A percentile compares a stretch with the other conserved stretches of the same genome.
Conservation (phyloP, 2,113 vertebrate genomes). For the Gymnocephalus cernua region DNA sequence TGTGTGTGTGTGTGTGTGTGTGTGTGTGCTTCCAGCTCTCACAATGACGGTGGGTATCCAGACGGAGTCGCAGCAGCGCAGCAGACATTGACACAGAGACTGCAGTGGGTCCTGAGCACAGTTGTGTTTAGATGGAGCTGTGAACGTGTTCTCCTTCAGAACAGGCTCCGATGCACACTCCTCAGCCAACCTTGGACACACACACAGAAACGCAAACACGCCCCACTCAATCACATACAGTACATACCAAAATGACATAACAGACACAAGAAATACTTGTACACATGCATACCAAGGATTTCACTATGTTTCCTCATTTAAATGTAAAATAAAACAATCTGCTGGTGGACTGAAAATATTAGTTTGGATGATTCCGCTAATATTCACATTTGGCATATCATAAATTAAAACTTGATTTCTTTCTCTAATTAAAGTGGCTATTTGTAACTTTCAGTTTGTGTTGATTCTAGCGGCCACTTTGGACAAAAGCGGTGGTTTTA, state of each 20-base stretch:
- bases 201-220: slow-evolving; percentile 7
- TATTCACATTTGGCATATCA: background rate
- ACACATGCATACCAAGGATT: background rate
- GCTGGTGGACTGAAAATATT: background rate
- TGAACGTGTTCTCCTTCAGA: slow-evolving; percentile 91
- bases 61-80: slow-evolving; percentile 89
- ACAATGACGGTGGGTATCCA: slow-evolving; percentile 93
- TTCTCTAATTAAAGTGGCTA: no score
- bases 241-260: background rate
- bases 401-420: background rate
- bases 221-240: background rate
- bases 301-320: background rate
- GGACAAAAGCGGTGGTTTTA: no score
- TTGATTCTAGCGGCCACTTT: no score
- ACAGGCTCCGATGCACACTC: slow-evolving; percentile 87
- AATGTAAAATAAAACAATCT: background rate
- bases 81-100: slow-evolving; percentile 89
- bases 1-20: slow-evolving; percentile 39
- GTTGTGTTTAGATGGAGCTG: slow-evolving; percentile 84
- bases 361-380: background rate
- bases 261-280: background rate
- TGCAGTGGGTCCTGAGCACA: slow-evolving; percentile 85
- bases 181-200: slow-evolving; percentile 86
- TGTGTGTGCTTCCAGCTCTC: slow-evolving; percentile 56
- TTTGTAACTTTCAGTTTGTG: no score